Percentiles rank a stretch among this genome's conserved stretches.
Evolutionary conservation across 2,888 invertebrate species (phyloP).

Genomic region (Bellardia bayeri): DNA sequence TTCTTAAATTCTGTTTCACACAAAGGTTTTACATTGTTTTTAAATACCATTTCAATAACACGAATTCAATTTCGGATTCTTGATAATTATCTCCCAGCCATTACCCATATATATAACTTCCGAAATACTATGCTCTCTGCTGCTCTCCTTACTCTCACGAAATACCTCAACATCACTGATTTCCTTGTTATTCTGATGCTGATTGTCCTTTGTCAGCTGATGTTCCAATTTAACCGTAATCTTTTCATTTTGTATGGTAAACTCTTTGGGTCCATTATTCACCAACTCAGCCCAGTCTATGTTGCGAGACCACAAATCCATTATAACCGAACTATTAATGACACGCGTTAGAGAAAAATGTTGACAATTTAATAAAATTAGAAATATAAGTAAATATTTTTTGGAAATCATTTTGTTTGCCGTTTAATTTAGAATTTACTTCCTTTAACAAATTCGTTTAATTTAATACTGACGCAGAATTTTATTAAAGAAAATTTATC

Average conservation of each 20-base stretch:
- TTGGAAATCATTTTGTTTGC: constrained; percentile 10
- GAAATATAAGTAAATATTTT: background rate
- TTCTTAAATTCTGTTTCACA: background rate
- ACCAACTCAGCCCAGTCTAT: constrained; percentile 52
- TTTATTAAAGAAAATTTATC: background rate
- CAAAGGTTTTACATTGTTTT: background rate
- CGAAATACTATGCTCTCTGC: constrained; percentile 47
- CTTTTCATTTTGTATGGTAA: constrained; percentile 54
- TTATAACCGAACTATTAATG: constrained; percentile 52
- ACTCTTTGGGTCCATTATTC: constrained; percentile 46
- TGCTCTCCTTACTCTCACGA: constrained; percentile 60
- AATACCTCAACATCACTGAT: constrained; percentile 48
- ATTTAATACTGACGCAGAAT: constrained; percentile 29
- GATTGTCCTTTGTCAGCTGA: constrained; percentile 21
- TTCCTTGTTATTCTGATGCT: background rate
- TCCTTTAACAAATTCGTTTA: constrained; percentile 28
- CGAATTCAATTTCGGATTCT: constrained; percentile 55
- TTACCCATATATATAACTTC: constrained; percentile 52
- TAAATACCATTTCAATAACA: constrained; percentile 24
- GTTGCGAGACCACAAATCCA: constrained; percentile 58
- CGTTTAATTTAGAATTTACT: constrained; percentile 8
- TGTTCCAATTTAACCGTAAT: constrained; percentile 49
- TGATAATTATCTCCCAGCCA: constrained; percentile 58
- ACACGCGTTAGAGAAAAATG: background rate
- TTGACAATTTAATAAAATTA: background rate